These are phyloP conservation scores for Catagonus wagneri DNA, from an alignment of 2,113 vertebrate genomes.

Conservation along the genomic window DNA sequence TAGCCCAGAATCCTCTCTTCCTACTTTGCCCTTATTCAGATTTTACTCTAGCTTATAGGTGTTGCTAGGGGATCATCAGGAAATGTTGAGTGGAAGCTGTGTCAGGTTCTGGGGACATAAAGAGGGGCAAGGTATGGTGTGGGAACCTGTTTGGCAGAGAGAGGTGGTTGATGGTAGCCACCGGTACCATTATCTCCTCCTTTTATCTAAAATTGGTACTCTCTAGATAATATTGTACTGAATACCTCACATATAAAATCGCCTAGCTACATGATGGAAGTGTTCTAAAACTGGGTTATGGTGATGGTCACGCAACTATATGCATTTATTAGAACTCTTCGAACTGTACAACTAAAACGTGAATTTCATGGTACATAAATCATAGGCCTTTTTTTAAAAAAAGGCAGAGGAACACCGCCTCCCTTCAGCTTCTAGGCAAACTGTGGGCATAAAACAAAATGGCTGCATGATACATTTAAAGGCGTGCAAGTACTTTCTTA, in stretches of 20 bases:
- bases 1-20: constrained; percentile 28
- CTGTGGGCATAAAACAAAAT: constrained; percentile 19
- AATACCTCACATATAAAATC: neutral
- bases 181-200: neutral
- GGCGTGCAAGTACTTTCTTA: neutral
- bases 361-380: constrained; percentile 10
- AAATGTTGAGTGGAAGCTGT: neutral
- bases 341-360: neutral
- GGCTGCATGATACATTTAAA: constrained; percentile 32
- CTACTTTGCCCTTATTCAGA: neutral
- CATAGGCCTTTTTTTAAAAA: neutral
- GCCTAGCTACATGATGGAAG: neutral
- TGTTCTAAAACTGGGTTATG: constrained; percentile 45
- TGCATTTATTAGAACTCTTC: constrained; percentile 45
- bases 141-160: neutral
- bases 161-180: neutral
- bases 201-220: constrained; percentile 17
- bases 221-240: constrained; percentile 25
- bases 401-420: neutral
- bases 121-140: neutral
- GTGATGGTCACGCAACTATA: neutral
- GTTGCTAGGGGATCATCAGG: neutral
- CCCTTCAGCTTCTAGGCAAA: constrained; percentile 12
- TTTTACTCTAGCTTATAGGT: constrained; percentile 13
- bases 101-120: neutral